Conservation (phyloP, 2,797 vertebrate genomes). For the Pempheris klunzingeri region DNA sequence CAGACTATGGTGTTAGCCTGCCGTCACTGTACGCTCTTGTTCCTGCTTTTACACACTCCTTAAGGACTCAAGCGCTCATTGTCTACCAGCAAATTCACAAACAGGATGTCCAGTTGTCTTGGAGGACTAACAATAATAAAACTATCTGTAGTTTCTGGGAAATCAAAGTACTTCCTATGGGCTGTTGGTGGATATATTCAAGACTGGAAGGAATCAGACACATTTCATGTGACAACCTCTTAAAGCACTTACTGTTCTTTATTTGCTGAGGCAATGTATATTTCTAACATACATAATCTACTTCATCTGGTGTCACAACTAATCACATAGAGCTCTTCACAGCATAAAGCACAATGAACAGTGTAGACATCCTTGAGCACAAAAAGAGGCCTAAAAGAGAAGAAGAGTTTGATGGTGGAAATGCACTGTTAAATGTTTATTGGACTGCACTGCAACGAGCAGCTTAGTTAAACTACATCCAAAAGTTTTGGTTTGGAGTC, state of each 20-base stretch:
- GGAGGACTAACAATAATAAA: conserved; percentile 15
- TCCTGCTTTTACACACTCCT: conserved; percentile 36
- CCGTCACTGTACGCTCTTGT: conserved; percentile 17
- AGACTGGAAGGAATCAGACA: conserved; percentile 47
- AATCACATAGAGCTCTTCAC: conserved; percentile 23
- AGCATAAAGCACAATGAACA: conserved; percentile 16
- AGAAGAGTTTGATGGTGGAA: background rate
- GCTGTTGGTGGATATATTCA: conserved; percentile 21
- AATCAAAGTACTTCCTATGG: conserved; percentile 12
- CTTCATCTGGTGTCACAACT: conserved; percentile 37
- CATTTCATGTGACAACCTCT: conserved; percentile 63
- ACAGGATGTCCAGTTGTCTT: conserved; percentile 28
- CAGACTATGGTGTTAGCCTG: conserved; percentile 27
- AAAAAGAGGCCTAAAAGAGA: background rate
- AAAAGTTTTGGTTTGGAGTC: too few relatives aligned
- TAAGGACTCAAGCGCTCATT: conserved; percentile 21
- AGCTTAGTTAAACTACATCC: background rate
- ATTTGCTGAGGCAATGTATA: conserved; percentile 2
- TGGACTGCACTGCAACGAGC: background rate
- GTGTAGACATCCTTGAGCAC: background rate
- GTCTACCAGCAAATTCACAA: conserved; percentile 25
- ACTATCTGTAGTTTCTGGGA: conserved; percentile 18
- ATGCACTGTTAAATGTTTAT: too few relatives aligned
- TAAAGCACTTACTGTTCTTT: conserved; percentile 23
- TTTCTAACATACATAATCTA: conserved; percentile 30